These are phyloP conservation scores for Sebastes schlegelii DNA, from an alignment of 2,113 vertebrate genomes.

Conservation along the genomic window DNA sequence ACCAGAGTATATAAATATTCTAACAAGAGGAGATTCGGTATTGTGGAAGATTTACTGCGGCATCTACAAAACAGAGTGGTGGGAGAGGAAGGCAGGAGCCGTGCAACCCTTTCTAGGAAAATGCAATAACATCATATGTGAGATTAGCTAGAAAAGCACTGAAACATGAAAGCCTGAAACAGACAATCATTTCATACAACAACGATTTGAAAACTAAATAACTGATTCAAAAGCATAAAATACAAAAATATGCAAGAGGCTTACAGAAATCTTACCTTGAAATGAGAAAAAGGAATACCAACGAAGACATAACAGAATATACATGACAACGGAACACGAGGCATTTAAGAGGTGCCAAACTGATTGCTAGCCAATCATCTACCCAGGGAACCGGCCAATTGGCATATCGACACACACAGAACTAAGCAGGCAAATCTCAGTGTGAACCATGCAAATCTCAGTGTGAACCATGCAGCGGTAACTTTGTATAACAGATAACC, in stretches of 20 bases:
- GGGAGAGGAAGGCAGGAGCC: constrained; percentile 1
- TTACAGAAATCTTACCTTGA: constrained; percentile 22
- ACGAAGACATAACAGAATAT: constrained; percentile 29
- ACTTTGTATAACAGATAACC: constrained; percentile 12
- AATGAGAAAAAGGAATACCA: constrained; percentile 17
- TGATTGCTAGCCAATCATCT: constrained; percentile 28
- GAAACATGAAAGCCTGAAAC: neutral
- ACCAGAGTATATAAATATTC: constrained; percentile 8
- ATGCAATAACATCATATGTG: constrained; percentile 9
- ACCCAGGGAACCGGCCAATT: constrained; percentile 14
- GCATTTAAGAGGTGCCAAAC: constrained; percentile 41
- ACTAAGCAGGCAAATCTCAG: constrained; percentile 24
- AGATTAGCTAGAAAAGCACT: neutral
- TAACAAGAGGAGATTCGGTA: neutral
- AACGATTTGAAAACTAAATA: constrained; percentile 10
- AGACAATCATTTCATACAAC: constrained; percentile 13
- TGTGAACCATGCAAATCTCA: constrained; percentile 20
- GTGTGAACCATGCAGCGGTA: neutral
- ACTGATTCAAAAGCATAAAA: neutral
- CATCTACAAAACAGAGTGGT: neutral
- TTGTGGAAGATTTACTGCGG: neutral
- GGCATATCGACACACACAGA: constrained; percentile 12
- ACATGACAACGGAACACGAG: constrained; percentile 24
- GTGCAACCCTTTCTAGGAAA: constrained; percentile 6
- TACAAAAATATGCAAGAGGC: constrained; percentile 2